Base-by-base conservation (phyloP, 2,797 vertebrate genomes). In the Chaunax sp. region DNA sequence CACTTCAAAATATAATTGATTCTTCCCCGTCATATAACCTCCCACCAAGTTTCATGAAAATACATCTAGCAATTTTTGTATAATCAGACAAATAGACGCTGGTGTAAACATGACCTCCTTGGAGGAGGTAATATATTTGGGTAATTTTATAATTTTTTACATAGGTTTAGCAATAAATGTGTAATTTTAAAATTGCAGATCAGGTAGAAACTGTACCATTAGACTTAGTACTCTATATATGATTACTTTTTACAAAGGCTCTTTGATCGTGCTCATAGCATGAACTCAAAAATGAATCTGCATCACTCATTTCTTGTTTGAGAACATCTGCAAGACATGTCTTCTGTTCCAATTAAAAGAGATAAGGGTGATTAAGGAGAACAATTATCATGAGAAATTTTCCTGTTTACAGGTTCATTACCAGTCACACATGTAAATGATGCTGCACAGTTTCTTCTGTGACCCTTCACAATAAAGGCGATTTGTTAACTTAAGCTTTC, bases 321-420 rank as follows among this genome's bases (percentile, higher is more conserved):
- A 50, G 10, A 25, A 44, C 50, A 66, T 37, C n/a, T n/a, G n/a
- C n/a, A n/a, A n/a, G n/a, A 37, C 33, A 50, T 23, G 23, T 57
- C 14, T 63, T 74, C 46, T 66, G 41, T 23, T 82, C 64, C 25
- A 63, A 20, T 69, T 72, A 40, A 50, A 60, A 68, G 19, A 43
- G 35, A 43, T 51, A 13, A 10, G 37, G 13, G 22, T 80, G 81
- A 87, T 68, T 79, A 75, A 80, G 75, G 75, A 85, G 41, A 35
- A n/a, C n/a, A n/a, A n/a, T n/a, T n/a, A 20, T 71, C 46, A 57
- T 67, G 53, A 37, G 49, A 74, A 64, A 65, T 72, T 68, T 64
- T 80, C 68, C 59, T 23, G 51, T 72, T 73, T 40, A 53, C 49
- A 70, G 76, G 49, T 67, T 82, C 69, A 76, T 82, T 86, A 86